A percentile compares a stretch with the other conserved stretches of the same genome.
phyloP scores from a whole-genome alignment of 2,888 invertebrate species.

The Dysmachus trigonus region DNA sequence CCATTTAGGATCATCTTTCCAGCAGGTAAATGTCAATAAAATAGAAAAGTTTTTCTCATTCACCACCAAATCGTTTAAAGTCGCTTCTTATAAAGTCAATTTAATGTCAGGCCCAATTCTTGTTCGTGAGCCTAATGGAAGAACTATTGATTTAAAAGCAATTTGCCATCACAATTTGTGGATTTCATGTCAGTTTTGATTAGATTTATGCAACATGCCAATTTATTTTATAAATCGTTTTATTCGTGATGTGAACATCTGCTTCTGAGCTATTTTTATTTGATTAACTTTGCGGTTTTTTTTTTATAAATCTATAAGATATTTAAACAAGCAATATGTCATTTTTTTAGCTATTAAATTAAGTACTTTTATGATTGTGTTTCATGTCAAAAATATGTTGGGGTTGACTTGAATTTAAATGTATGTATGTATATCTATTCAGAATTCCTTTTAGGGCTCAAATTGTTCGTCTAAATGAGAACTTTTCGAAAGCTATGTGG shows the following conservation, averaged over 20 bases:
- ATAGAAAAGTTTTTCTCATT: not conserved
- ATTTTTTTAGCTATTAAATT: no score
- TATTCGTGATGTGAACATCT: not conserved
- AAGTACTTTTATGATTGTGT: no score
- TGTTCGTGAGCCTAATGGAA: slow-evolving; percentile 29
- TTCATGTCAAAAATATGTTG: no score
- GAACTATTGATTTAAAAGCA: slow-evolving; percentile 24
- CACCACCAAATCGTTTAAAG: not conserved
- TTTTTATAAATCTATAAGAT: not conserved
- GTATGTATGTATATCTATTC: no score
- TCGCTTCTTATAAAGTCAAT: not conserved
- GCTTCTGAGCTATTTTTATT: not conserved
- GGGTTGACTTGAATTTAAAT: no score
- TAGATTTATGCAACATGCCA: slow-evolving; percentile 18
- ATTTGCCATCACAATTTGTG: slow-evolving; percentile 10
- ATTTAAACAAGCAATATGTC: not conserved
- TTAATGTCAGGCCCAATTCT: not conserved
- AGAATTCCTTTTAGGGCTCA: no score
- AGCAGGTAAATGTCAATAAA: not conserved
- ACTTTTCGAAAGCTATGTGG: no score
- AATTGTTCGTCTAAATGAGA: no score
- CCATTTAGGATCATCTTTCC: not conserved
- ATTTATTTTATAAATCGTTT: slow-evolving; percentile 21
- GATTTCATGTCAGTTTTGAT: slow-evolving; percentile 22
- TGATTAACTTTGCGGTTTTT: not conserved